Base-by-base conservation (phyloP, 2,888 invertebrate genomes). In the Tenthredo livida region DNA sequence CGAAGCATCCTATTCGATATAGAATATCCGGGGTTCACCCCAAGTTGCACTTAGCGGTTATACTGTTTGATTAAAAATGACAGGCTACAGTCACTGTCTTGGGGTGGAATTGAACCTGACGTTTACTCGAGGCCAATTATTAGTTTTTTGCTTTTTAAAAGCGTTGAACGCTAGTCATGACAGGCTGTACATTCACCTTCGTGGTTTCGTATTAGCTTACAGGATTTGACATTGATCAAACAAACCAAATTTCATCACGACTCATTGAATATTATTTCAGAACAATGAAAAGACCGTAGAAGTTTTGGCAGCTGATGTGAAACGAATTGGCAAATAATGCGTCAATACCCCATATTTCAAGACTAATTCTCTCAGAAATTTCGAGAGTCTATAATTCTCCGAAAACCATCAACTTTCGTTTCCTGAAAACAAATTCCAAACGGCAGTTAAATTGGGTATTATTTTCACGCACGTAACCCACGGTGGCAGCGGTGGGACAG, bases 91-190 rank as follows among this genome's bases (percentile, higher is more conserved):
- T 43, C n/a, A 43, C 80, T 17, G 58, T 61, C 37, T 58, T 61
- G 40, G 61, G n/a, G 29, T 21, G n/a, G 37, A 80, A 80, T 80
- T 80, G 21, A 40, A 61, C 61, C 29, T 40, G 61, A 80, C 80
- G 80, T 61, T 43, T 25, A 61, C 80, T 61, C 40, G 37, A 50
- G 25, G 61, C 61, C 40, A 80, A 80, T 80, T 40, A 77, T n/a
- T 12, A 80, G 0, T 15, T 3, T 67, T 61, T 37, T 80, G 40
- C 17, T 29, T n/a, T 21, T 12, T 6, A n/a, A 17, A 54, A 54
- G 54, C 47, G 50, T 29, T 77, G 50, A 50, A 77, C 17, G 54
- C 7, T 9, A 73, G 21, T 43, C 72, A 12, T 21, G 72, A 73
- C 40, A 73, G 72, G n/a, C n/a, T 43, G 12, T n/a, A 33, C 25